A percentile compares a stretch with the other conserved stretches of the same genome.
These are phyloP conservation scores for Gulo gulo DNA, from an alignment of 2,113 vertebrate genomes.

Conservation along the genomic window DNA sequence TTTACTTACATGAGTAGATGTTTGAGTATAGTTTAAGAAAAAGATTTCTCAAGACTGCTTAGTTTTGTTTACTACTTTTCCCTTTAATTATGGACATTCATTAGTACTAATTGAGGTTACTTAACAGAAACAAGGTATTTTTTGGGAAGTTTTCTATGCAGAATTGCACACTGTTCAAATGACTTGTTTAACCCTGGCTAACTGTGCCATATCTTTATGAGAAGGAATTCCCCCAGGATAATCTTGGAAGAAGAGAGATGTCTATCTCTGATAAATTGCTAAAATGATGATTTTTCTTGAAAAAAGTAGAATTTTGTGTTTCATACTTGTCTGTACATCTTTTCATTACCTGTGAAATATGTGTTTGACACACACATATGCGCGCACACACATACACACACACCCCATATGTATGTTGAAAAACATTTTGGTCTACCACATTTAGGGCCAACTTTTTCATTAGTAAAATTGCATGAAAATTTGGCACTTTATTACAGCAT, in stretches of 20 bases:
- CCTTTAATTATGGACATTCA: background rate
- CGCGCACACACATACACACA: background rate
- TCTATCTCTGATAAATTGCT: background rate
- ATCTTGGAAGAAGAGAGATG: background rate
- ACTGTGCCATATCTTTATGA: background rate
- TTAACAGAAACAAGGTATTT: background rate
- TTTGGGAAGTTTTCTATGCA: slow-evolving; percentile 37
- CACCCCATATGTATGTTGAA: background rate
- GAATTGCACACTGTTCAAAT: background rate
- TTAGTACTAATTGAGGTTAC: slow-evolving; percentile 17
- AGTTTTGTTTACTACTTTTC: background rate
- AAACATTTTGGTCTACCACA: background rate
- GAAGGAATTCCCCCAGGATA: background rate
- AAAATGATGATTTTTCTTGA: slow-evolving; percentile 48
- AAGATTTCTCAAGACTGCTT: background rate
- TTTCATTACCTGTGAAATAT: background rate
- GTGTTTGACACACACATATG: background rate
- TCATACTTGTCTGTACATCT: background rate
- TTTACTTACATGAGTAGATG: background rate
- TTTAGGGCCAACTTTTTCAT: slow-evolving; percentile 39
- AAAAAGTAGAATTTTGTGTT: background rate
- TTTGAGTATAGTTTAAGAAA: slow-evolving; percentile 12
- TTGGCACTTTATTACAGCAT: background rate
- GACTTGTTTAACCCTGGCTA: background rate
- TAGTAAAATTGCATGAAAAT: slow-evolving; percentile 24